Base-by-base conservation (phyloP, 53 echinoderm and acorn worm genomes). In the Actinopyga echinites region DNA sequence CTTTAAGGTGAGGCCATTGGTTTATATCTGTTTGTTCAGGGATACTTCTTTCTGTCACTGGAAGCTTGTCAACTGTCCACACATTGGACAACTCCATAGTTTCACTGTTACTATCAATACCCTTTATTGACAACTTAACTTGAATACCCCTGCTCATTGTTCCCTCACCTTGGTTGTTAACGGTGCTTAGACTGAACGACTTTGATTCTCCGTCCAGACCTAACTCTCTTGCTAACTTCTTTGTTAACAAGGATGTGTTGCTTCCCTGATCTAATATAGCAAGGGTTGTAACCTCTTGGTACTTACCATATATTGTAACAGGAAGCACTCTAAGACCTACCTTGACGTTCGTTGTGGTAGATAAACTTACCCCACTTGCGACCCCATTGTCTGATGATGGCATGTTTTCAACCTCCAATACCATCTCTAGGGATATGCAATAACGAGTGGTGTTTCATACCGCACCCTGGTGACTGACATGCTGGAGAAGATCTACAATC, bases 1-100 rank as follows among this genome's bases (percentile, higher is more conserved):
- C 85, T 28, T 55, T 44, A 11, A 83, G 35, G 42, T 88, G 88
- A 20, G 82, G 69, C 88, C 83, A 88, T 49, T 24, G 32, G 33
- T 56, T 71, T 6, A 87, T 30, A 38, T 87, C 74, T 45, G 61
- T 83, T 56, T 78, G 24, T 30, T 9, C 21, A 12, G 81, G 81
- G 26, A 87, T 17, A 24, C 69, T 59, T 20, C 68, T 17, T 19
- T 54, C 57, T 15, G 68, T 64, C 10, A 80, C 65, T 8, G 68
- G 86, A 26, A 86, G 75, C 23, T 65, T 79, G n/a, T 79, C 26
- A 21, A 86, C 67, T 23, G 86, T 86, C 80, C 86, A 80, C 11
- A 82, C 87, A 24, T 43, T 64, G 20, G 74, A 56, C 61, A 83
- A 42, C 53, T 79, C 53, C 32, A 64, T 62, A 57, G 57, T 32